Base-by-base conservation (phyloP, 2,888 invertebrate species). In the Troglohyphantes excavatus region DNA sequence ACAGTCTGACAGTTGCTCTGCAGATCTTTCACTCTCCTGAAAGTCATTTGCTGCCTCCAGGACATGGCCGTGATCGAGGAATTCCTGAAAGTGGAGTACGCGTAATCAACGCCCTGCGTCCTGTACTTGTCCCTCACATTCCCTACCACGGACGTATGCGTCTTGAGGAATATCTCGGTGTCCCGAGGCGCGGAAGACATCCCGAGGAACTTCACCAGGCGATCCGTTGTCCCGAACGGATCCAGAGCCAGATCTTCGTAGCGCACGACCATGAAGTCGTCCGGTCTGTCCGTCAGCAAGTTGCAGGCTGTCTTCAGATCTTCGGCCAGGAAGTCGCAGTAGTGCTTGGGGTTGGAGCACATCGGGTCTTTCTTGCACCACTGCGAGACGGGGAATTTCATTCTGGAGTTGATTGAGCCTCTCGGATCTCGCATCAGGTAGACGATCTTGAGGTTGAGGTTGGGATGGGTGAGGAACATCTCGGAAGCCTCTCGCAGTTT, bases 371-470 rank as follows among this genome's bases (percentile, higher is more conserved):
- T 63, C 26, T 85, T 85, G 76, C 92, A 92, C 92, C 92, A 92
- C 68, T 90, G 21, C 1, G 73, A 63, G 2, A 90, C 90, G 3
- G 92, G 91, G 27, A 90, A 91, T n/a, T 73, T 91, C 29, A 70
- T 76, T 21, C 92, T 86, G n/a, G 92, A 92, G 68, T 91, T 92
- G 85, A 92, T 90, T 23, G 91, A 92, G 3, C 91, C 92, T 11
- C 92, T 83, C 1, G 92, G 92, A 78, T 92, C 92, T 17, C 92
- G 83, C 33, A 92, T 88, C 70, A 92, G 78, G 84, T 92, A 92
- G 39, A 92, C 86, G 19, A 92, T 79, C 65, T 91, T 91, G 23
- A 92, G 84, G n/a, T 91, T 87, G 1, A 91, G 87, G 27, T 91
- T 75, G 11, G 90, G 89, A 53, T 88, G 70, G 19, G 78, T 90